phyloP scores from a whole-genome alignment of 2,888 invertebrate genomes.

The Dinocampus coccinellae region DNA sequence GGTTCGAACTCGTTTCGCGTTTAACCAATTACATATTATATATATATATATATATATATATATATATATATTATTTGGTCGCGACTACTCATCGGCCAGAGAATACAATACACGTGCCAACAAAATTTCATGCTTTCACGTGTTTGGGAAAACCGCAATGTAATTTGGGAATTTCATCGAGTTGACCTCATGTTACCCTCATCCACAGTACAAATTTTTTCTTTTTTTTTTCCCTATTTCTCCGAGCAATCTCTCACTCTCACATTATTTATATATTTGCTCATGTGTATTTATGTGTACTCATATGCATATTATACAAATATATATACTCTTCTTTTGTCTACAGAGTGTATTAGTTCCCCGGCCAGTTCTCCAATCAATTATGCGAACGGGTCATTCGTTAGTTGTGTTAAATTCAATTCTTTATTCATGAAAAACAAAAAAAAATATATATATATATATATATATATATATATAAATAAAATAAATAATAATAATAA shows the following conservation, averaged over 20 bases:
- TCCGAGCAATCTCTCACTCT: not conserved
- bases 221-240: too few relatives aligned
- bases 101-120: slow-evolving; percentile 26
- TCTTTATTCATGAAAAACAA: slow-evolving; percentile 39
- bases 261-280: slow-evolving; percentile 27
- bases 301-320: not conserved
- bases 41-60: too few relatives aligned
- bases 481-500: too few relatives aligned
- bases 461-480: too few relatives aligned
- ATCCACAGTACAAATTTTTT: slow-evolving; percentile 5
- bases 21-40: too few relatives aligned
- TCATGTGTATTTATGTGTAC: slow-evolving; percentile 29
- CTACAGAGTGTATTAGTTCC: slow-evolving; percentile 10
- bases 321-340: slow-evolving; percentile 22
- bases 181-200: slow-evolving; percentile 28
- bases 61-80: too few relatives aligned
- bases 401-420: slow-evolving; percentile 50
- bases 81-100: slow-evolving; percentile 9
- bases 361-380: slow-evolving; percentile 47
- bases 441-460: slow-evolving; percentile 22
- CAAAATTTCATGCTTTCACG: slow-evolving; percentile 46
- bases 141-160: slow-evolving; percentile 49
- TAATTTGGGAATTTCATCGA: slow-evolving; percentile 50
- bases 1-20: not conserved
- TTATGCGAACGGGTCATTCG: slow-evolving; percentile 50